Evolutionary conservation across 2,888 invertebrate species (phyloP), one percentile per base, ranked within the genome.

Genomic region (Philaethria dido): DNA sequence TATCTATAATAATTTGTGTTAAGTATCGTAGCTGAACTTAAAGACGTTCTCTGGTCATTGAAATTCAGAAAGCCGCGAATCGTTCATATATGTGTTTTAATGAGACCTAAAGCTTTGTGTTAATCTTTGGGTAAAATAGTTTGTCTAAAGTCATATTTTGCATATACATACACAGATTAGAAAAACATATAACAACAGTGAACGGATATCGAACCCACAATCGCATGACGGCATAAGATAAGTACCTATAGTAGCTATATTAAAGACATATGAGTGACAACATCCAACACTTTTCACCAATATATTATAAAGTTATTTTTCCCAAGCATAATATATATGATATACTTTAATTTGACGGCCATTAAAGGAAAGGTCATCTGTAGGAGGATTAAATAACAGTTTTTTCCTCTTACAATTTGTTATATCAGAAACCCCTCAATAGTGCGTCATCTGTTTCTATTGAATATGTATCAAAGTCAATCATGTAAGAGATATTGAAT

Each of bases 1-100:
- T 59, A 16, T 14, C 29, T 18, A 39, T 59, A 20, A 20, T 20
- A 52, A 9, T 36, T 29, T n/a, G n/a, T 11, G 6, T 6, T 9
- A 52, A 29, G 8, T n/a, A 6, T 25, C 3, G 16, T 29, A 52
- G 29, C 29, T 52, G 50, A 50, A n/a, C 3, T 9, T 52, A 42
- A 54, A n/a, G 42, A 54, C 33, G 29, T 54, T 52, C 25, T 54
- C 5, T 29, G 45, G 44, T 45, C 29, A 54, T 63, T 33, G 45
- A 44, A 54, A 45, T 55, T 55, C 63, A 63, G 63, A 54, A 55
- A 48, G 54, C 54, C n/a, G 16, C 13, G 54, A 54, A 63, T 45
- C 44, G 22, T 16, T 25, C 6, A 62, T 33, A 45, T 20, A 18
- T 36, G 62, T 50, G 29, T 48, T 47, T 48, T 36, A 33, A 16